Base-by-base conservation (phyloP, 2,113 vertebrate genomes). In the Procapra przewalskii region DNA sequence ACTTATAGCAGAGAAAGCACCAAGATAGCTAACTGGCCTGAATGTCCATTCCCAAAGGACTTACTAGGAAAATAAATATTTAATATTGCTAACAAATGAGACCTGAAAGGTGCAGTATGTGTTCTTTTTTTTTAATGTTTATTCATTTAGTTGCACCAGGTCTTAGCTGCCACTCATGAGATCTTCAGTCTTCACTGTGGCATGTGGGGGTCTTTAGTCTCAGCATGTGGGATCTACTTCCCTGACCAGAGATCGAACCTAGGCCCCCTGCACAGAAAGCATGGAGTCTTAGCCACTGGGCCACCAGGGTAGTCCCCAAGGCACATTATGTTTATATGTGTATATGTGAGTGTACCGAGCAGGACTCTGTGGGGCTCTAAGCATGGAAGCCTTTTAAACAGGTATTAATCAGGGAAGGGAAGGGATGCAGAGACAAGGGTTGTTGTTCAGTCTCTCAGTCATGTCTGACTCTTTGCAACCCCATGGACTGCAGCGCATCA, bases 301-400 rank as follows among this genome's bases (percentile, higher is more conserved):
- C 6, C 40, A 43, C 71, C 40, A 43, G 40, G 40, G 40, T 43
- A 77, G 40, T 43, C 71, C 40, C 6, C 71, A 77, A 27, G 23
- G 40, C 12, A 43, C 36, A 4, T 54, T 5, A 4, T 13, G 36
- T 36, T 52, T 48, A 1, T 57, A 40, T 4, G 3, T 10, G 2
- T 3, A 12, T 5, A 3, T 1, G 0, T 8, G 36, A 88, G 59
- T 43, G 36, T 12, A 14, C 36, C 12, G 0, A 77, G 71, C 36
- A 77, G 23, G 40, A 27, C 40, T 23, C 71, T 77, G 23, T 40
- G 40, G 40, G 71, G 71, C 23, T 77, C 71, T 77, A 25, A 43
- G 71, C 71, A 27, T 14, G 12, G 40, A 27, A 43, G 71, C 40
- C 71, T 77, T 77, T 77, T 77, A 77, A 77, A 43, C 67, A 23